phyloP scores from a whole-genome alignment of 2,888 invertebrate genomes.

The Clostera curtula region DNA sequence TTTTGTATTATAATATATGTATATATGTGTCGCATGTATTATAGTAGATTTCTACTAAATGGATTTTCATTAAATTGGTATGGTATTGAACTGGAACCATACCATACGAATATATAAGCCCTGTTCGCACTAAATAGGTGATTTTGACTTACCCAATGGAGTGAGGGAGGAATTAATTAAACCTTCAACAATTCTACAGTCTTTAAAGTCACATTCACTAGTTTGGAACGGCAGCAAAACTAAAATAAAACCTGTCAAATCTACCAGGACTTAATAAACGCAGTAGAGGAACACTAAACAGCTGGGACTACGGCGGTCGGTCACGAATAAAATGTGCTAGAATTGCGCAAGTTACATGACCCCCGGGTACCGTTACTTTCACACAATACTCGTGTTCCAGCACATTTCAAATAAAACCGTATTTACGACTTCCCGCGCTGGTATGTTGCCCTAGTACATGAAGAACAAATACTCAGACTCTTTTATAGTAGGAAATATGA shows the following conservation, averaged over 20 bases:
- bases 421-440: slow-evolving; percentile 49
- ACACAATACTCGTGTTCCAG: slow-evolving; percentile 41
- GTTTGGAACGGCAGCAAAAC: not conserved
- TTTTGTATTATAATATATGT: too few species aligned
- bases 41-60: too few species aligned
- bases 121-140: too few species aligned
- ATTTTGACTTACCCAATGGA: too few species aligned
- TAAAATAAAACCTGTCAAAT: slow-evolving; percentile 9
- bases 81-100: too few species aligned
- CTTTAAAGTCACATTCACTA: too few species aligned
- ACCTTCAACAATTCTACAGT: too few species aligned
- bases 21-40: too few species aligned
- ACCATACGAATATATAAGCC: too few species aligned
- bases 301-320: slow-evolving; percentile 17
- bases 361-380: slow-evolving; percentile 47
- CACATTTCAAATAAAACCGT: slow-evolving; percentile 54
- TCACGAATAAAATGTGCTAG: slow-evolving; percentile 40
- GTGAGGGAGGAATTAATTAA: too few species aligned
- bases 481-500: too few species aligned
- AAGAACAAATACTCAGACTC: slow-evolving; percentile 19
- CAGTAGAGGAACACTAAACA: slow-evolving; percentile 17
- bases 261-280: slow-evolving; percentile 13
- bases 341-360: slow-evolving; percentile 37
- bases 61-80: too few species aligned
- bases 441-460: slow-evolving; percentile 27